A percentile compares a stretch with the other conserved stretches of the same genome.
Evolutionary conservation across 2,888 invertebrate genomes (phyloP).

Genomic region (Caenorhabditis virilis): DNA sequence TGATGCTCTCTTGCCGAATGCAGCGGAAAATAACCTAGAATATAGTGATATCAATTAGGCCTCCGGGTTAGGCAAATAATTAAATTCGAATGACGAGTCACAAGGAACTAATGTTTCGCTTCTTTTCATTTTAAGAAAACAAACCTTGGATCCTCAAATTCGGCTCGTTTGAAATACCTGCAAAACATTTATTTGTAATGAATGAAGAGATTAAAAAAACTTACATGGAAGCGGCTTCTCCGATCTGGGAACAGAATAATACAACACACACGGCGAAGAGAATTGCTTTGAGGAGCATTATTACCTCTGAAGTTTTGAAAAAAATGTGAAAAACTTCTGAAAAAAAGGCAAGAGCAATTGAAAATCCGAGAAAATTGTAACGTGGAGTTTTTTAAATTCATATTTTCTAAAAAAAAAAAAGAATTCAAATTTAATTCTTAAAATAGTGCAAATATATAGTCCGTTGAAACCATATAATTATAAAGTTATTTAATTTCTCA

Average conservation of each 20-base stretch:
- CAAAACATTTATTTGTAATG: conserved; percentile 8
- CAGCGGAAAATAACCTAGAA: conserved; percentile 28
- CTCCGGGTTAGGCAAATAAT: no score
- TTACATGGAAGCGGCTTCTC: conserved; percentile 8
- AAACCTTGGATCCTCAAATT: conserved; percentile 30
- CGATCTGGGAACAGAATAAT: conserved; percentile 3
- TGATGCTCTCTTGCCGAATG: conserved; percentile 28
- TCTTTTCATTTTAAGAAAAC: not conserved
- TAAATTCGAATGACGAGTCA: no score
- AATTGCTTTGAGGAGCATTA: conserved; percentile 30
- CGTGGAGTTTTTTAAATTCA: no score
- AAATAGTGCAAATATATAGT: no score
- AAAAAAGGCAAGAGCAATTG: no score
- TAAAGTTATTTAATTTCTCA: no score
- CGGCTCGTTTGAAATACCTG: conserved; percentile 34
- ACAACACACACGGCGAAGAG: conserved; percentile 12
- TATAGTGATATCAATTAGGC: no score
- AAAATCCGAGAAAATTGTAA: no score
- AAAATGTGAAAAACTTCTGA: not conserved
- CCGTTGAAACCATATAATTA: no score
- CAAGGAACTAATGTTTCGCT: not conserved
- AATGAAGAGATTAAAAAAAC: no score
- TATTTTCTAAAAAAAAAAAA: no score
- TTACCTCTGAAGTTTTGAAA: conserved; percentile 27
- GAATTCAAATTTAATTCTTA: no score